These are phyloP conservation scores for Temnothorax ravouxi DNA, from an alignment of 2,888 invertebrate genomes.

Conservation along the genomic window DNA sequence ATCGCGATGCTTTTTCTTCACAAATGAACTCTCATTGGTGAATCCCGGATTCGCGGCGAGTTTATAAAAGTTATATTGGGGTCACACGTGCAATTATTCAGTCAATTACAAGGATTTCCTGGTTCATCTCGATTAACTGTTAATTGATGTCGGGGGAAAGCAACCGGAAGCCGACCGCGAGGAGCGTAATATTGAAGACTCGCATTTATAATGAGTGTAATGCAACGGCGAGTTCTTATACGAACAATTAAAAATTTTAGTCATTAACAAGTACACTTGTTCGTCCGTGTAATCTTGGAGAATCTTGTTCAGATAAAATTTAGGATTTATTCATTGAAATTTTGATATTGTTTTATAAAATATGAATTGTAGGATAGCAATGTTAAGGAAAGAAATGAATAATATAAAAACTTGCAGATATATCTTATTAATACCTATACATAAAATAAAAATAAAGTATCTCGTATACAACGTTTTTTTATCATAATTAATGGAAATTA, in stretches of 20 bases:
- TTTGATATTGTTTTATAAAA: neutral
- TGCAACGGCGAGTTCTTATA: neutral
- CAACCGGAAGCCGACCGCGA: conserved; percentile 11
- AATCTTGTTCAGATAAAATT: conserved; percentile 6
- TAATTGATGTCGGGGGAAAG: conserved; percentile 36
- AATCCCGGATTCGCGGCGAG: neutral
- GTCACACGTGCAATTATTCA: conserved; percentile 27
- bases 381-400: neutral
- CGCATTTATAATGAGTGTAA: conserved; percentile 28
- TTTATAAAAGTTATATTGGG: neutral
- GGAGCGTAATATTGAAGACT: conserved; percentile 23
- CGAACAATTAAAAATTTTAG: conserved; percentile 8
- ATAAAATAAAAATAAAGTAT: neutral
- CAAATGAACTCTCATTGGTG: neutral
- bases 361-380: neutral
- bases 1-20: neutral
- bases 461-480: neutral
- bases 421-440: neutral
- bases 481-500: neutral
- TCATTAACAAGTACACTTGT: neutral
- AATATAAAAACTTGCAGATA: neutral
- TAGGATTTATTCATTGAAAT: neutral
- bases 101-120: conserved; percentile 33
- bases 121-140: conserved; percentile 45
- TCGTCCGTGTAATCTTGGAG: neutral